Evolutionary conservation across 2,888 invertebrate genomes (phyloP), one percentile per base, ranked within the genome.

Genomic region (Cheilosia soror): DNA sequence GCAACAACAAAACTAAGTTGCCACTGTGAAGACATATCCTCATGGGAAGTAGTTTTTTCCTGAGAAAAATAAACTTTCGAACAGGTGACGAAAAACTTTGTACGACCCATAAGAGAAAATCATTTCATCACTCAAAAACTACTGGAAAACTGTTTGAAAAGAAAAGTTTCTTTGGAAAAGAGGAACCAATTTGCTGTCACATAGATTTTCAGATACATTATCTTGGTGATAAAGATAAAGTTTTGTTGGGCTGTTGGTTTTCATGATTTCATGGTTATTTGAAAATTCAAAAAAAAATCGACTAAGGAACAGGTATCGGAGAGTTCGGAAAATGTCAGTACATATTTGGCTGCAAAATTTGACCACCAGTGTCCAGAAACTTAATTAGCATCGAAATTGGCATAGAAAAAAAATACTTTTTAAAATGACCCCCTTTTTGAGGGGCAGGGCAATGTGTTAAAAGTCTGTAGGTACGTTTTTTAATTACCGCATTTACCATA

Each of bases 51-150:
- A 49, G 49, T 66, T 65, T 37, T 37, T 49, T 27, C 9, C 4
- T 58, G 47, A 37, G 65, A 55, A 58, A 47, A 66, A 49, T 40
- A 27, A 63, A 53, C 25, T 75, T 75, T 58, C 20, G n/a, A 33
- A 49, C 71, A 71, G 71, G 71, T 71, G 71, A 20, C 0, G 33
- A 40, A 15, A 69, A 57, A 47, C 44, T 55, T 69, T 44, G 37
- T 29, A 20, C 11, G 4, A 20, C 9, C 0, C 7, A 31, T 11
- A 29, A 13, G 20, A 15, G 55, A 42, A 57, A 57, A 27, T 29
- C 5, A 5, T 47, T 57, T 31, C 57, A 33, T 47, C 69, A 47
- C 40, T 57, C 20, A 25, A 37, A 33, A 65, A 25, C 44, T 20
- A 33, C 31, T 63, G 33, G 20, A 33, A 57, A 44, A 57, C 44